A percentile compares a stretch with the other conserved stretches of the same genome.
Evolutionary conservation across 1,140 invertebrate species (phyloP).

Genomic region (Ericerus pela): DNA sequence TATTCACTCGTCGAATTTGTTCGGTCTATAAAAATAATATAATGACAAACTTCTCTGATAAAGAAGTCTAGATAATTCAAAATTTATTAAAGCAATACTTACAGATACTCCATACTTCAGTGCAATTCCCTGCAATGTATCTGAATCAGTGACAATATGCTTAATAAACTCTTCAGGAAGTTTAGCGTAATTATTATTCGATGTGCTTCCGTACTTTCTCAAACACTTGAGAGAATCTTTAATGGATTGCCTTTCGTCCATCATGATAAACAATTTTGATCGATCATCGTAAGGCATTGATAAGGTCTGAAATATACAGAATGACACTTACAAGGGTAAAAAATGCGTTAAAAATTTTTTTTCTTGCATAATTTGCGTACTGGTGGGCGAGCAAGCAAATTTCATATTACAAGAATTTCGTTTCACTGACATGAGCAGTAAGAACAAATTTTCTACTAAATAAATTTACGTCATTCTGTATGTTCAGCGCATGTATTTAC

Average conservation of each 20-base stretch:
- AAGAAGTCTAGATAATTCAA: too few relatives aligned
- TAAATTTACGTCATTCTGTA: too few relatives aligned
- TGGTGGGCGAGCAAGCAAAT: too few relatives aligned
- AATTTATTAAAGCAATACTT: too few relatives aligned
- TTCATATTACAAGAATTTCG: too few relatives aligned
- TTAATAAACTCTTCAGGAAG: conserved; percentile 48
- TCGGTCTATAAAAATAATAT: conserved; percentile 53
- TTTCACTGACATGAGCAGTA: too few relatives aligned
- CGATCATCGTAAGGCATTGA: conserved; percentile 2
- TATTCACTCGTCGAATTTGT: conserved; percentile 72
- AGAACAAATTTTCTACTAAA: too few relatives aligned
- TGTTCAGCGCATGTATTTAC: too few relatives aligned
- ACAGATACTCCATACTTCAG: conserved; percentile 84
- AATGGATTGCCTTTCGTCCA: conserved; percentile 58
- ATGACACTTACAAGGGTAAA: too few relatives aligned
- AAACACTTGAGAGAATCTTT: conserved; percentile 61
- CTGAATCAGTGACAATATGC: conserved; percentile 58
- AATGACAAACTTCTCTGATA: background rate
- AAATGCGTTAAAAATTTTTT: too few relatives aligned
- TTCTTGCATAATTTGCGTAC: too few relatives aligned
- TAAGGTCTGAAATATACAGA: too few relatives aligned
- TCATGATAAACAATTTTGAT: conserved; percentile 6
- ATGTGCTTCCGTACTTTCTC: conserved; percentile 80
- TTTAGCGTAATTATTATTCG: conserved; percentile 41
- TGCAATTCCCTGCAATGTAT: conserved; percentile 84